phyloP scores from a whole-genome alignment of 2,113 vertebrate species.

The Dipodomys merriami region DNA sequence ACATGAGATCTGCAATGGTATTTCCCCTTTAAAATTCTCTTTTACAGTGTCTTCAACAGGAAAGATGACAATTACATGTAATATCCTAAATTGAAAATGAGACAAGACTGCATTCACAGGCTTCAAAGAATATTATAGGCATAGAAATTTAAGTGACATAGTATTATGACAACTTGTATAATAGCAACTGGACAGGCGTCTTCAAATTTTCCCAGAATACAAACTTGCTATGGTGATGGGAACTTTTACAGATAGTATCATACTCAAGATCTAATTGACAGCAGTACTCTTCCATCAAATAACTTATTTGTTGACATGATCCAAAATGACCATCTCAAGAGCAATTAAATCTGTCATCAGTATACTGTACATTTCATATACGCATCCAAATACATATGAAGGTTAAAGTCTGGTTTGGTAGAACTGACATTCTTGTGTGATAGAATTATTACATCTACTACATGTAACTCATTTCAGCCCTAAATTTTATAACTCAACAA shows the following conservation, averaged over 20 bases:
- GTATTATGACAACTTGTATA: neutral
- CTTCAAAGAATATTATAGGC: slow-evolving; percentile 30
- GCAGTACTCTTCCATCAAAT: neutral
- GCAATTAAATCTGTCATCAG: neutral
- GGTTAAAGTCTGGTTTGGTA: neutral
- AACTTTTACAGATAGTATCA: neutral
- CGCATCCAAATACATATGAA: neutral
- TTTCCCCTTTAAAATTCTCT: neutral
- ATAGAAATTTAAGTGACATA: slow-evolving; percentile 61
- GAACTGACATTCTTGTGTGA: neutral
- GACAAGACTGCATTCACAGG: slow-evolving; percentile 77
- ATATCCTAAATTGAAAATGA: slow-evolving; percentile 62
- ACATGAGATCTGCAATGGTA: neutral
- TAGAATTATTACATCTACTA: neutral
- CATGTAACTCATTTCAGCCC: neutral
- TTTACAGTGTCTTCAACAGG: neutral
- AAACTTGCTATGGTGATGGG: neutral
- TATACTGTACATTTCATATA: neutral
- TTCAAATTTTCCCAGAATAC: neutral
- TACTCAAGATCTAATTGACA: neutral
- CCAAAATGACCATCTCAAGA: neutral
- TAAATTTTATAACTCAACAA: slow-evolving; percentile 21
- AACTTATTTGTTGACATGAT: neutral
- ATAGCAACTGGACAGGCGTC: neutral
- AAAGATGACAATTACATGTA: neutral